Percentiles rank a stretch among this genome's conserved stretches.
Conservation (phyloP, 2,797 vertebrate genomes). For the Ibycter americanus region DNA sequence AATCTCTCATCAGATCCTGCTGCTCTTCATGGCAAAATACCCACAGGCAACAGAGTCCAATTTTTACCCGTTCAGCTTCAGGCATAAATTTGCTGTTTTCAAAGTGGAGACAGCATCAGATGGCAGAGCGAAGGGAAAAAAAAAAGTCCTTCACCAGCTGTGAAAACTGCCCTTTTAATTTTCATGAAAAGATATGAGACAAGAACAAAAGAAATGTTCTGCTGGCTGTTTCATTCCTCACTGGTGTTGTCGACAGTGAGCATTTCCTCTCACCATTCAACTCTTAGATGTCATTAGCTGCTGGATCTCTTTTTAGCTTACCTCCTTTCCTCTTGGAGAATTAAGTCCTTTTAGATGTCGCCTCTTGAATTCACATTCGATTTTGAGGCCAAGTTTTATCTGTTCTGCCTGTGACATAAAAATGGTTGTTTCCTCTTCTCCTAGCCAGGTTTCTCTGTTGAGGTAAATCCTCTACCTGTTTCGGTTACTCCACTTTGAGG, state of each 20-base stretch:
- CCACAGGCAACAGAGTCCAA: slow-evolving; percentile 38
- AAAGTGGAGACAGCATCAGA: slow-evolving; percentile 47
- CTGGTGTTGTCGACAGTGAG: background rate
- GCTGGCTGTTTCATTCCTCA: slow-evolving; percentile 38
- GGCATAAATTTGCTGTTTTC: slow-evolving; percentile 44
- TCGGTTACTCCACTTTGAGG: slow-evolving; percentile 44
- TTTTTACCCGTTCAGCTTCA: slow-evolving; percentile 42
- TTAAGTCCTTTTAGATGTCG: background rate
- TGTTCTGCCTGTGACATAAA: slow-evolving; percentile 13
- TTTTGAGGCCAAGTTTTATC: background rate
- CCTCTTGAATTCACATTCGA: background rate
- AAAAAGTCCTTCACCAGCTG: slow-evolving; percentile 26
- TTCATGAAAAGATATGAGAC: slow-evolving; percentile 30
- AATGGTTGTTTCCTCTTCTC: background rate
- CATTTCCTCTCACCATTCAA: background rate
- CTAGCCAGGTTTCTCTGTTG: background rate
- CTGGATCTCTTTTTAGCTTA: slow-evolving; percentile 28
- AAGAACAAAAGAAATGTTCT: slow-evolving; percentile 53
- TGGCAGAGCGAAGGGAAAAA: background rate
- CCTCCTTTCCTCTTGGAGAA: slow-evolving; percentile 7
- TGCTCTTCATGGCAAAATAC: slow-evolving; percentile 44
- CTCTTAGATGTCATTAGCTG: slow-evolving; percentile 1
- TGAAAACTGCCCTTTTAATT: slow-evolving; percentile 54
- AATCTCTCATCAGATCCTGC: slow-evolving; percentile 46
- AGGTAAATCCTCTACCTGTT: slow-evolving; percentile 24